phyloP scores from a whole-genome alignment of 2,797 vertebrate genomes.

The Ambastaia sidthimunki region DNA sequence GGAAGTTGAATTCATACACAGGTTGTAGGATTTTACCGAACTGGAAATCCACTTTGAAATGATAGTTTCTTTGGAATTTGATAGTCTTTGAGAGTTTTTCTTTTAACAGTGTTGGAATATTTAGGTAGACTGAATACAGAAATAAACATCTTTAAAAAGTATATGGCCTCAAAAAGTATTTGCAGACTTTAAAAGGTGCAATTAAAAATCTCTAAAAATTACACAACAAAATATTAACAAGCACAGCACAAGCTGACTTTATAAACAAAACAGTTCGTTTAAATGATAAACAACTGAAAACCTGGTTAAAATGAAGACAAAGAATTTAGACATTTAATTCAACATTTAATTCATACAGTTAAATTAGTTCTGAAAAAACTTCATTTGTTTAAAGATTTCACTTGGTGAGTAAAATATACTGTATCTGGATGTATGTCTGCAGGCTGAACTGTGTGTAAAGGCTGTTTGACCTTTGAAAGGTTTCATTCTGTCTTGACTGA shows the following conservation, averaged over 20 bases:
- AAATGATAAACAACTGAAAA: not conserved
- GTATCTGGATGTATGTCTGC: conserved; percentile 18
- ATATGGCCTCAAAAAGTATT: not conserved
- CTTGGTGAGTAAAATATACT: not conserved
- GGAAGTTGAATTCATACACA: not conserved
- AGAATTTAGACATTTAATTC: too few species aligned
- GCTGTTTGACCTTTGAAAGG: conserved; percentile 42
- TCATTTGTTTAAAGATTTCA: too few species aligned
- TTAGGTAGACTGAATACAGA: not conserved
- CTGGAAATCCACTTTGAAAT: not conserved
- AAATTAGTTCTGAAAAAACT: too few species aligned
- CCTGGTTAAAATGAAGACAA: too few species aligned
- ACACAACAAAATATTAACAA: too few species aligned
- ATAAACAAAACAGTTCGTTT: not conserved
- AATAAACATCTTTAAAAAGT: not conserved
- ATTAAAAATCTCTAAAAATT: too few species aligned
- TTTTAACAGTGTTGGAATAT: not conserved
- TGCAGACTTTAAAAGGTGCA: too few species aligned
- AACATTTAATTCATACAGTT: too few species aligned
- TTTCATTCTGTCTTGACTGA: conserved; percentile 16
- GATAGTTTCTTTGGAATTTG: not conserved
- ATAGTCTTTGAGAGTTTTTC: not conserved
- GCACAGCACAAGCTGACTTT: too few species aligned
- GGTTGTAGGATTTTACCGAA: not conserved
- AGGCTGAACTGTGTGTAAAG: conserved; percentile 16